Percentiles rank a stretch among this genome's conserved stretches.
Evolutionary conservation across 2,113 vertebrate species (phyloP).

Genomic region (Amblyopsis rosae): DNA sequence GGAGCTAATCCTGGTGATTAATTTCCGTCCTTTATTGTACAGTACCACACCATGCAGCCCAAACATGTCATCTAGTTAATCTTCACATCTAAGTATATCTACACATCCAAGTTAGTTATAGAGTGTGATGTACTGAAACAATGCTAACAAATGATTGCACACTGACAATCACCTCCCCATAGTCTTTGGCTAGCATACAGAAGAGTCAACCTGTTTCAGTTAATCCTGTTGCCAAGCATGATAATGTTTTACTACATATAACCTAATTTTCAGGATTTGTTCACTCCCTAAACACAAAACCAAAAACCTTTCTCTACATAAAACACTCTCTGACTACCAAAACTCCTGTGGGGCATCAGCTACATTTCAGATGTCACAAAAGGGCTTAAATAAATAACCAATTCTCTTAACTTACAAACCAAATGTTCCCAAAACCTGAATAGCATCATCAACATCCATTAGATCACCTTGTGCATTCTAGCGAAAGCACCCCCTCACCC

Average conservation of each 20-base stretch:
- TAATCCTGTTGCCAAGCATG: background rate
- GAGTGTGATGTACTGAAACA: too few species aligned
- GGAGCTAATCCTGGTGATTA: too few species aligned
- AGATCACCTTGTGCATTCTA: slow-evolving; percentile 10
- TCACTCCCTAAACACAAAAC: background rate
- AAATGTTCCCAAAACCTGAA: slow-evolving; percentile 22
- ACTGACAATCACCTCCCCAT: too few species aligned
- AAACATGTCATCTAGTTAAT: too few species aligned
- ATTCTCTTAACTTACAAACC: background rate
- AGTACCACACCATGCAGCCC: too few species aligned
- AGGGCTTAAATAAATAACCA: slow-evolving; percentile 1
- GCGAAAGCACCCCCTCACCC: background rate
- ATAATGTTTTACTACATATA: background rate
- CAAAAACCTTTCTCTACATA: background rate
- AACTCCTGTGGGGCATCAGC: slow-evolving; percentile 2
- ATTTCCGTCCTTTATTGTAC: too few species aligned
- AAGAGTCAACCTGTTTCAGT: too few species aligned
- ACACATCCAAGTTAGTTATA: too few species aligned
- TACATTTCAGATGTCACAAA: slow-evolving; percentile 9
- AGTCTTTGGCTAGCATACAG: too few species aligned
- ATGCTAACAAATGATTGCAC: too few species aligned
- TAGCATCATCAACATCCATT: slow-evolving; percentile 21
- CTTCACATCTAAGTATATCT: too few species aligned
- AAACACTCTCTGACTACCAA: background rate
- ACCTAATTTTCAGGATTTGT: background rate